Conservation (phyloP, 35 echinoderm and acorn worm genomes). For the Patiria miniata region DNA sequence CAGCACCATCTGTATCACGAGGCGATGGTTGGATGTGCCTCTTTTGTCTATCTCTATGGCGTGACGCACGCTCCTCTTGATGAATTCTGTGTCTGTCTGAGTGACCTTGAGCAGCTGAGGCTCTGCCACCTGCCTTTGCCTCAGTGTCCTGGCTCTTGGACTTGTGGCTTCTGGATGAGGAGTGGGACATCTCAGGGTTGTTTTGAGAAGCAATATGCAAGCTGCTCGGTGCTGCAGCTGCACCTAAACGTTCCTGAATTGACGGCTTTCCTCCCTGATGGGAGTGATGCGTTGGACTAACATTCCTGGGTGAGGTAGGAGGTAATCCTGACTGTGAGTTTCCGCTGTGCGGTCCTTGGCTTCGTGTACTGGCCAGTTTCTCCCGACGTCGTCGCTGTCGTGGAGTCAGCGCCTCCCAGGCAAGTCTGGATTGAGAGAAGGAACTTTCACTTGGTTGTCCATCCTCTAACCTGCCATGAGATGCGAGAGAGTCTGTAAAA, state of each 20-base stretch:
- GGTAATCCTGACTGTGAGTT: background rate
- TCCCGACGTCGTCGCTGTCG: conserved; percentile 76
- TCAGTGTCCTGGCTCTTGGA: background rate
- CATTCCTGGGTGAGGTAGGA: conserved; percentile 21
- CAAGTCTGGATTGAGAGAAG: conserved; percentile 66
- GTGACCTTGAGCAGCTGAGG: background rate
- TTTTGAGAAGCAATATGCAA: background rate
- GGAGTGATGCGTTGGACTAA: background rate
- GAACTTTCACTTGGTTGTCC: conserved; percentile 56
- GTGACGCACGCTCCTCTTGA: background rate
- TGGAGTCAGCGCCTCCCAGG: conserved; percentile 85
- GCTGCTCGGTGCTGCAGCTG: conserved; percentile 23
- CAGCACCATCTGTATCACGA: conserved; percentile 32
- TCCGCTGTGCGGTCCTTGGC: background rate
- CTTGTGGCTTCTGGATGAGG: conserved; percentile 9
- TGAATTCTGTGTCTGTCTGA: background rate
- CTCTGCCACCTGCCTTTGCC: background rate
- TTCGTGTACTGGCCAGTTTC: conserved; percentile 59
- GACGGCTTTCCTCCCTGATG: background rate
- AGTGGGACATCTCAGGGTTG: conserved; percentile 5
- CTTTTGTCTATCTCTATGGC: conserved; percentile 15
- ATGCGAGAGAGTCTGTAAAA: conserved; percentile 51
- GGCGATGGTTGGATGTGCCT: background rate
- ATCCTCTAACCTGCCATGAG: conserved; percentile 49
- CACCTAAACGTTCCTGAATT: conserved; percentile 12